Conservation (phyloP, 1,140 invertebrate species). For the Spodoptera frugiperda region DNA sequence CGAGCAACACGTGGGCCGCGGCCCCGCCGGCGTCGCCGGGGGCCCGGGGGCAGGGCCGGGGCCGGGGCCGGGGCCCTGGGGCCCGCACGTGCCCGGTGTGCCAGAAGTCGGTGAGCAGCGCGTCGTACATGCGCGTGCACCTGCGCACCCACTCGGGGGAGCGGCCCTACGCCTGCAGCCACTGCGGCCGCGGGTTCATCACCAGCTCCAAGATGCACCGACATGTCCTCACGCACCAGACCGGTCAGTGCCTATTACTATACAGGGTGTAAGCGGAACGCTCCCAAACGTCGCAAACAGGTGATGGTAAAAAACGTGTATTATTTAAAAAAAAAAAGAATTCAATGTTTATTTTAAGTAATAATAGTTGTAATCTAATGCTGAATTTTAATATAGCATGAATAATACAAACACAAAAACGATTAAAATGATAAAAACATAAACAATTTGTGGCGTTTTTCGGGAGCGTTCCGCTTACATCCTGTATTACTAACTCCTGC, state of each 20-base stretch:
- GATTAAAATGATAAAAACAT: too few species aligned
- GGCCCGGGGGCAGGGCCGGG: background rate
- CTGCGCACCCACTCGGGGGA: constrained; percentile 89
- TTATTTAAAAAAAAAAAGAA: too few species aligned
- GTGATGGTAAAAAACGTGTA: too few species aligned
- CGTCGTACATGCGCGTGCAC: constrained; percentile 76
- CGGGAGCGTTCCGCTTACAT: too few species aligned
- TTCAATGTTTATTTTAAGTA: too few species aligned
- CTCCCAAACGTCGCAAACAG: too few species aligned
- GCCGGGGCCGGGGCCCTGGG: background rate
- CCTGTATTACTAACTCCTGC: too few species aligned
- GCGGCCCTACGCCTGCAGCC: constrained; percentile 89
- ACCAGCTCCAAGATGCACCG: constrained; percentile 85
- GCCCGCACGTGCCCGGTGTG: constrained; percentile 61
- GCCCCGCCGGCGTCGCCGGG: constrained; percentile 38
- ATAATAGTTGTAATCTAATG: too few species aligned
- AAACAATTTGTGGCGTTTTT: too few species aligned
- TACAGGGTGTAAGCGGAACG: too few species aligned
- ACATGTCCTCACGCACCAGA: constrained; percentile 72
- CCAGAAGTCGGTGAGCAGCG: constrained; percentile 66
- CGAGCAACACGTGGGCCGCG: constrained; percentile 70
- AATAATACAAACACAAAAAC: too few species aligned
- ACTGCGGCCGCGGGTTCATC: constrained; percentile 91
- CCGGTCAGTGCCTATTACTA: background rate
- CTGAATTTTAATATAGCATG: too few species aligned